Evolutionary conservation across 1,140 invertebrate genomes (phyloP).

Genomic region (Nixonia krombeini): DNA sequence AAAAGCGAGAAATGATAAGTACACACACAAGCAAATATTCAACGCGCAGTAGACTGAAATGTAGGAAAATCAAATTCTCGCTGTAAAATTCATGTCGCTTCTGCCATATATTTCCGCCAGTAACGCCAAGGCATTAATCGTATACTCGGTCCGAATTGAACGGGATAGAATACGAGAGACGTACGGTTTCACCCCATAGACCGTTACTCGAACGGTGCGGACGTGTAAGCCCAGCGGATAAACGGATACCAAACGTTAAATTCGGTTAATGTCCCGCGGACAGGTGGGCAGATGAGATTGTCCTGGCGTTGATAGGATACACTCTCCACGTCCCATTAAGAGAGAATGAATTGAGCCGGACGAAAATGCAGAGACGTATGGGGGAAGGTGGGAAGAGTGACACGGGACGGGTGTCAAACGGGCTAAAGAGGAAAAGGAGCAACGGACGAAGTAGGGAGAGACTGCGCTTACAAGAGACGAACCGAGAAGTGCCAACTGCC

Average conservation of each 20-base stretch:
- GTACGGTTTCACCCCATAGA: slow-evolving; percentile 12
- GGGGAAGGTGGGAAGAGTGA: slow-evolving; percentile 25
- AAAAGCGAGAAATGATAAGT: too few relatives aligned
- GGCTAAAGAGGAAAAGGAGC: slow-evolving; percentile 21
- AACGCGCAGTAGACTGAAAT: too few relatives aligned
- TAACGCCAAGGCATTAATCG: slow-evolving; percentile 9
- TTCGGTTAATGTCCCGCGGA: slow-evolving; percentile 66
- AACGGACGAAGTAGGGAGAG: slow-evolving; percentile 4
- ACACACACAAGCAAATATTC: too few relatives aligned
- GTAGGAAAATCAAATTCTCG: too few relatives aligned
- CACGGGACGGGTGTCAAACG: slow-evolving; percentile 3
- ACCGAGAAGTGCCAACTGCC: slow-evolving; percentile 61
- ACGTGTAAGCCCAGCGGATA: slow-evolving; percentile 51
- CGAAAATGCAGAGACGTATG: slow-evolving; percentile 21
- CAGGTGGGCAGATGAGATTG: slow-evolving; percentile 64
- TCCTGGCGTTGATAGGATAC: slow-evolving; percentile 66
- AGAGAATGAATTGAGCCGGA: slow-evolving; percentile 44
- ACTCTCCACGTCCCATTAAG: slow-evolving; percentile 39
- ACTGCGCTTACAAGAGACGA: slow-evolving; percentile 51
- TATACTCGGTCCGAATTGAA: slow-evolving; percentile 36
- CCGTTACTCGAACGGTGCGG: slow-evolving; percentile 41
- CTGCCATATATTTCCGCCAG: too few relatives aligned
- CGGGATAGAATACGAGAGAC: slow-evolving; percentile 40
- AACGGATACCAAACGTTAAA: slow-evolving; percentile 65
- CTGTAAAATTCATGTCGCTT: too few relatives aligned